Evolutionary conservation across 1,140 invertebrate species (phyloP).

Genomic region (Drosophila paulistorum): DNA sequence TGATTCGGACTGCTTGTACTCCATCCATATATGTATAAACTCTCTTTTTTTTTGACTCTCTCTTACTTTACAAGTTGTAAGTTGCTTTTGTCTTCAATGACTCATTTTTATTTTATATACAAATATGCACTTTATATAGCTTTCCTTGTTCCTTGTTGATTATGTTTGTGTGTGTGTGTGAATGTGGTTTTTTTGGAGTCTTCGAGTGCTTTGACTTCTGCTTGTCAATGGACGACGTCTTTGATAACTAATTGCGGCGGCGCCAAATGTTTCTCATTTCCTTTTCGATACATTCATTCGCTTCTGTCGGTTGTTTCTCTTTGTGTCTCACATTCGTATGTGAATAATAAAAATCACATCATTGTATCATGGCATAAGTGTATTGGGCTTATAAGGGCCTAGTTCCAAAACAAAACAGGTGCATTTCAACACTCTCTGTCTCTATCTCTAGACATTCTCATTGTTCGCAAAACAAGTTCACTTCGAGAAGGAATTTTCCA

Average conservation of each 20-base stretch:
- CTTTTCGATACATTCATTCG: slow-evolving; percentile 18
- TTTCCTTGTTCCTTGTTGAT: slow-evolving; percentile 23
- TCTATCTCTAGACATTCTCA: background rate
- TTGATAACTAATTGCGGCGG: slow-evolving; percentile 80
- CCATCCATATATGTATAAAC: slow-evolving; percentile 7
- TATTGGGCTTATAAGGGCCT: slow-evolving; percentile 35
- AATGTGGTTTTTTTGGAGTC: slow-evolving; percentile 60
- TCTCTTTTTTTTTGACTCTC: background rate
- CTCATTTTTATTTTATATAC: slow-evolving; percentile 27
- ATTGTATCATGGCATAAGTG: slow-evolving; percentile 64
- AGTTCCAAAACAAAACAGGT: background rate
- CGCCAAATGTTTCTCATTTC: slow-evolving; percentile 70
- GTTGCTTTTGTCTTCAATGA: slow-evolving; percentile 27
- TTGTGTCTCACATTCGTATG: slow-evolving; percentile 16
- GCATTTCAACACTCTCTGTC: background rate
- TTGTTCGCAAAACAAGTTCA: slow-evolving; percentile 1
- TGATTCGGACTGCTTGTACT: background rate
- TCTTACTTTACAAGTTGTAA: slow-evolving; percentile 21
- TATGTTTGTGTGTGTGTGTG: slow-evolving; percentile 19
- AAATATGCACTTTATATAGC: slow-evolving; percentile 49
- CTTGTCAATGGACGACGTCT: slow-evolving; percentile 78
- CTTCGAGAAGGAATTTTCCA: slow-evolving; percentile 3
- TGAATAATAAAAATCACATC: slow-evolving; percentile 73
- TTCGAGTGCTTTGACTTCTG: slow-evolving; percentile 78
- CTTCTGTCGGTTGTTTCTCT: background rate